These are phyloP conservation scores for Mesorhabditis belari DNA, from an alignment of 2,888 invertebrate species.

Conservation along the genomic window DNA sequence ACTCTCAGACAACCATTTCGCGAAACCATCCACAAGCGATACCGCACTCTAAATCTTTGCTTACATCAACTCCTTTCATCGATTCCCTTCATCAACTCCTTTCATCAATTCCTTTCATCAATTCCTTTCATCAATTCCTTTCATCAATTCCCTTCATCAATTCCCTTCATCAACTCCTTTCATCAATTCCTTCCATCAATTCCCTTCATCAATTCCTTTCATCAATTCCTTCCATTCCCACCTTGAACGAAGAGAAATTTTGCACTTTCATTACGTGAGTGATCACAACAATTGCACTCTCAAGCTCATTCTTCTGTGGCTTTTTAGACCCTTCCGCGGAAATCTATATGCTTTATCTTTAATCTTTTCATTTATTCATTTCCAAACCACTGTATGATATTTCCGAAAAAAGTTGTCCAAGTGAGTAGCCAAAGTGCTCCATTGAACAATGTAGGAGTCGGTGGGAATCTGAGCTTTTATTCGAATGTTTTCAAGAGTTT, in stretches of 20 bases:
- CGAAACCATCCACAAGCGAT: constrained; percentile 92
- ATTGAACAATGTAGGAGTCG: constrained; percentile 69
- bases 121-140: too few species aligned
- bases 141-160: background rate
- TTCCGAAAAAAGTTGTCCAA: constrained; percentile 77
- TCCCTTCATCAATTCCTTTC: background rate
- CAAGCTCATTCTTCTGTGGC: constrained; percentile 49
- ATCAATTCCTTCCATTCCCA: constrained; percentile 53
- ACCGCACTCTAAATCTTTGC: constrained; percentile 63
- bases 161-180: background rate
- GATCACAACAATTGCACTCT: constrained; percentile 56
- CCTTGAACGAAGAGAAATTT: constrained; percentile 73
- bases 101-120: background rate
- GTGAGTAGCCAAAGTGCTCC: constrained; percentile 75
- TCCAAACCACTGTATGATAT: constrained; percentile 40
- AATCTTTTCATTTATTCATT: background rate
- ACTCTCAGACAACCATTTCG: constrained; percentile 85
- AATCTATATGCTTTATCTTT: background rate
- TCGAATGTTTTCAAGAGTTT: background rate
- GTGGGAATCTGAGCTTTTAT: constrained; percentile 66
- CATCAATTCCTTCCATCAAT: background rate
- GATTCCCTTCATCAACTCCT: background rate
- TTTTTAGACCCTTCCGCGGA: constrained; percentile 2
- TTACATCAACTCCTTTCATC: background rate
- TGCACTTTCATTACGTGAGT: constrained; percentile 70